Evolutionary conservation across 2,113 vertebrate species (phyloP).

Genomic region (Rissa tridactyla): DNA sequence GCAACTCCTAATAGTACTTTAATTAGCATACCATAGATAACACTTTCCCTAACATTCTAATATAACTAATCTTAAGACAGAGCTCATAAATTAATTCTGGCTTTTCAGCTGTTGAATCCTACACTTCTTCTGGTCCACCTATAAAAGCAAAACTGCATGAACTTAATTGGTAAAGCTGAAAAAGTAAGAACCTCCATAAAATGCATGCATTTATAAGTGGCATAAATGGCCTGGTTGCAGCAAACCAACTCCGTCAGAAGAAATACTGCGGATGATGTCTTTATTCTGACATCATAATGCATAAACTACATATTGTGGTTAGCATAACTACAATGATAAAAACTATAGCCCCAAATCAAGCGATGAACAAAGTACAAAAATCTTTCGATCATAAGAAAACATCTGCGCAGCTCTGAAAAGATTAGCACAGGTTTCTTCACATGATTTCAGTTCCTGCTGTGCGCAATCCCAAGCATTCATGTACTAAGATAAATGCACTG

Average conservation of each 20-base stretch:
- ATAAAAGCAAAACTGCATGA: not conserved
- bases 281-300: not conserved
- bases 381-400: not conserved
- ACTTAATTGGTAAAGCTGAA: not conserved
- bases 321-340: not conserved
- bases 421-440: not conserved
- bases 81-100: not conserved
- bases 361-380: not conserved
- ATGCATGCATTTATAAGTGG: rapidly evolving
- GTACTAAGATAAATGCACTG: not conserved
- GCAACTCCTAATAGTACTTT: not conserved
- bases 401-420: not conserved
- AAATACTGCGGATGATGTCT: not conserved
- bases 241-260: not conserved
- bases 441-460: not conserved
- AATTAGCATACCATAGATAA: not conserved
- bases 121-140: not conserved
- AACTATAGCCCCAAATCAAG: not conserved
- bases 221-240: not conserved
- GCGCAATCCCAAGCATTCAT: not conserved
- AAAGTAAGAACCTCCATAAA: not conserved
- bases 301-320: not conserved
- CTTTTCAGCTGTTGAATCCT: not conserved
- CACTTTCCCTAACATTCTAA: not conserved
- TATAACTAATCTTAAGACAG: not conserved